Evolutionary conservation across 2,888 invertebrate genomes (phyloP).

Genomic region (Lordiphosa fenestrarum): DNA sequence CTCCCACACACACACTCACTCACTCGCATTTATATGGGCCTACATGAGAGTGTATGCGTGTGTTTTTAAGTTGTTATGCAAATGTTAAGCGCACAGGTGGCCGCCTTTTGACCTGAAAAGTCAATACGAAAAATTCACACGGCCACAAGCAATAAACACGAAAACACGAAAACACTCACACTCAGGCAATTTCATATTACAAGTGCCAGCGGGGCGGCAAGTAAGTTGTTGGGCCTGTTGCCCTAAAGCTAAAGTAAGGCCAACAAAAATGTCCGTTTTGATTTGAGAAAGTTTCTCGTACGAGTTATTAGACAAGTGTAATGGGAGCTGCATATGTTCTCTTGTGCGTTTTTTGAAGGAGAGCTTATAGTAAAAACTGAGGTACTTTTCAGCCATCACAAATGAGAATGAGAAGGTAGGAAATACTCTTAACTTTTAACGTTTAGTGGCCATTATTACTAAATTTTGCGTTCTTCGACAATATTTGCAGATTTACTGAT

Average conservation of each 20-base stretch:
- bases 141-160: conserved; percentile 35
- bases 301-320: no score
- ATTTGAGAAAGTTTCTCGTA: no score
- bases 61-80: conserved; percentile 61
- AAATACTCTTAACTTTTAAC: no score
- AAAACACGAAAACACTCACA: conserved; percentile 1
- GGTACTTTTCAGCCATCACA: no score
- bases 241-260: conserved; percentile 2
- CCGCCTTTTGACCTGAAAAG: conserved; percentile 64
- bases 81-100: conserved; percentile 60
- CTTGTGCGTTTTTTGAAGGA: no score
- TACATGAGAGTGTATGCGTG: conserved; percentile 12
- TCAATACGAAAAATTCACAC: conserved; percentile 56
- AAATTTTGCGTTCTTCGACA: no score
- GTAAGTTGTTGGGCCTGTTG: conserved; percentile 3
- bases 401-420: no score
- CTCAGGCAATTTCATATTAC: conserved; percentile 14
- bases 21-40: background rate
- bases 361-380: no score
- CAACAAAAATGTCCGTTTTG: conserved; percentile 3
- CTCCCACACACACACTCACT: background rate
- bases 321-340: no score
- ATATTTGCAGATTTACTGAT: no score
- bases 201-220: conserved; percentile 3
- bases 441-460: no score